Conservation (phyloP, 1,140 invertebrate genomes). For the Steinernema khuongi region DNA sequence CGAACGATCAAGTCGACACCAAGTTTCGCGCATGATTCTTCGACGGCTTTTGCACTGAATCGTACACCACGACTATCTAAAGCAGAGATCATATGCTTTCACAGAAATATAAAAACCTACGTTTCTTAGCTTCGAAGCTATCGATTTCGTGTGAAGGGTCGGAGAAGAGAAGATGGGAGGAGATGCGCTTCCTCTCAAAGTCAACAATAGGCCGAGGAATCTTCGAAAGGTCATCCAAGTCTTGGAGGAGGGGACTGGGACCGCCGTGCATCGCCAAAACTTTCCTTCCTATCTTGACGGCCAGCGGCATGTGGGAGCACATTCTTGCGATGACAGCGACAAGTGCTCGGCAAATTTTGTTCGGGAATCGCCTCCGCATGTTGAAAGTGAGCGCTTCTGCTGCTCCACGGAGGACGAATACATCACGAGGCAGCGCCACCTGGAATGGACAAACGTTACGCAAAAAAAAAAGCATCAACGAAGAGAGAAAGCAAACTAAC, state of each 20-base stretch:
- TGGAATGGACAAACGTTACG: too few relatives aligned
- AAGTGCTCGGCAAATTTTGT: not conserved
- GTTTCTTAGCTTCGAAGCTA: not conserved
- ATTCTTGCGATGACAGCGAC: not conserved
- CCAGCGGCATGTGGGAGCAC: not conserved
- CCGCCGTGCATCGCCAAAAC: not conserved
- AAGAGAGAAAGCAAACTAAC: too few relatives aligned
- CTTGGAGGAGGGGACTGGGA: not conserved
- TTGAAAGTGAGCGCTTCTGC: conserved; percentile 7
- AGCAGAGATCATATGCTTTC: not conserved
- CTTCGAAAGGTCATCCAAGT: not conserved
- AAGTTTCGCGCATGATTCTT: not conserved
- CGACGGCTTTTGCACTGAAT: not conserved
- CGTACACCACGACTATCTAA: not conserved
- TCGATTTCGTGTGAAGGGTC: not conserved
- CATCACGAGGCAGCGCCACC: conserved; percentile 8
- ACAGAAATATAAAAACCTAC: not conserved
- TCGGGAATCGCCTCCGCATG: not conserved
- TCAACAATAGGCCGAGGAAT: not conserved
- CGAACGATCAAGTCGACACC: not conserved
- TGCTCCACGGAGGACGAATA: conserved; percentile 19
- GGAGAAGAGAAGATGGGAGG: conserved; percentile 8
- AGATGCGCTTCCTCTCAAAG: not conserved
- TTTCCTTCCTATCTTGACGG: not conserved
- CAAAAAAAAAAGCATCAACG: too few relatives aligned